A percentile compares a stretch with the other conserved stretches of the same genome.
phyloP scores from a whole-genome alignment of 2,113 vertebrate genomes.

The Talpa occidentalis region DNA sequence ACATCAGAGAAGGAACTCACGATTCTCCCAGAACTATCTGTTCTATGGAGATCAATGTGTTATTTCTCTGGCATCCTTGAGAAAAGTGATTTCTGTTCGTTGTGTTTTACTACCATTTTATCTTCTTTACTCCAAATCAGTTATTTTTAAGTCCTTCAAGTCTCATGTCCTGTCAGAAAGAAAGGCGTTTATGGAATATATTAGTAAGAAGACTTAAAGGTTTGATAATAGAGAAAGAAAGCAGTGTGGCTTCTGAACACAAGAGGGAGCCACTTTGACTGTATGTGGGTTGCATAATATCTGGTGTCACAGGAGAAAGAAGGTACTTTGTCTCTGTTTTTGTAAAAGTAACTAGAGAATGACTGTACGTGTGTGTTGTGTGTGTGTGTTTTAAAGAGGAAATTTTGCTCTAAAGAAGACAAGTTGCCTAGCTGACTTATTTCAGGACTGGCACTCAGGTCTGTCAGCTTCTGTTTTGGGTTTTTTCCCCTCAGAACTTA shows the following conservation, averaged over 20 bases:
- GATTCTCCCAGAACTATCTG: neutral
- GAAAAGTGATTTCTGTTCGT: neutral
- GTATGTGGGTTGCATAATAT: neutral
- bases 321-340: neutral
- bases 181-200: neutral
- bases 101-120: neutral
- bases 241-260: neutral
- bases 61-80: slow-evolving; percentile 1
- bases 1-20: neutral
- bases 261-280: neutral
- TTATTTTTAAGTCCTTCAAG: neutral
- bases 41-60: neutral
- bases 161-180: neutral
- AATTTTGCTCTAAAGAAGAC: neutral
- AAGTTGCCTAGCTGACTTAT: neutral
- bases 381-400: neutral
- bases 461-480: neutral
- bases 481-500: neutral
- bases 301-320: neutral
- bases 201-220: neutral
- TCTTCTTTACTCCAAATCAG: neutral
- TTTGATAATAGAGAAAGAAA: neutral
- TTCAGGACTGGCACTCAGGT: neutral
- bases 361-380: neutral
- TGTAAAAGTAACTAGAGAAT: neutral